Base-by-base conservation (phyloP, 2,888 invertebrate species). In the Pseudeuparius sepicola region DNA sequence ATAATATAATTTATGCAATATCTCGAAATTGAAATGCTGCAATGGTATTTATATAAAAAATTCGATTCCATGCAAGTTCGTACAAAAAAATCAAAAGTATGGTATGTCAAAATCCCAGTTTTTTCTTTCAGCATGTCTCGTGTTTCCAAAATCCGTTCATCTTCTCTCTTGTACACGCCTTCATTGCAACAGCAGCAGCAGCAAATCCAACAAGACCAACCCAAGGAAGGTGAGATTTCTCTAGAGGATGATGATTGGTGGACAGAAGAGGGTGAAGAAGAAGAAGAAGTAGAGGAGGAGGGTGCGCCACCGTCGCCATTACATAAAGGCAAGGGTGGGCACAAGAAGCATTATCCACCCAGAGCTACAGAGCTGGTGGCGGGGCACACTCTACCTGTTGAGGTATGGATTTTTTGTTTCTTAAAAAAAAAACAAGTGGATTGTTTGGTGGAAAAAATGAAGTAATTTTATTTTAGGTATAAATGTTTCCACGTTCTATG, bases 191-290 rank as follows among this genome's bases (percentile, higher is more conserved):
- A 20, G 20, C 20, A 20, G 20, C 7, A 20, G 17, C 15, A 31
- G 15, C 17, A 34, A 24, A 29, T 25, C 24, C 27, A n/a, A 34
- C 31, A 11, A 34, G 35, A 7, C 38, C 37, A 4, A 31, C 37
- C 4, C 6, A 24, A n/a, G 9, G 36, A 42, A 28, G 36, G 34
- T 17, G 25, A 29, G 6, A 32, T 14, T 15, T 17, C 35, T 4
- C 35, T 36, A 7, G 50, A 44, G 14, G 59, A 60, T 41, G 61
- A 60, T 31, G 61, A 60, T 28, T 63, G 61, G 60, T 58, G 55
- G 50, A 61, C 60, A 3, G 61, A 62, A 41, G 61, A 61, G 28
- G 56, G 52, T 3, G 58, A 59, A 30, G 60, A 59, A 32, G 45
- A 46, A 2, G 52, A 52, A 4, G 48, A 49, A 25, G 45, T 31